Conservation (phyloP, 2,113 vertebrate genomes). For the human region DNA sequence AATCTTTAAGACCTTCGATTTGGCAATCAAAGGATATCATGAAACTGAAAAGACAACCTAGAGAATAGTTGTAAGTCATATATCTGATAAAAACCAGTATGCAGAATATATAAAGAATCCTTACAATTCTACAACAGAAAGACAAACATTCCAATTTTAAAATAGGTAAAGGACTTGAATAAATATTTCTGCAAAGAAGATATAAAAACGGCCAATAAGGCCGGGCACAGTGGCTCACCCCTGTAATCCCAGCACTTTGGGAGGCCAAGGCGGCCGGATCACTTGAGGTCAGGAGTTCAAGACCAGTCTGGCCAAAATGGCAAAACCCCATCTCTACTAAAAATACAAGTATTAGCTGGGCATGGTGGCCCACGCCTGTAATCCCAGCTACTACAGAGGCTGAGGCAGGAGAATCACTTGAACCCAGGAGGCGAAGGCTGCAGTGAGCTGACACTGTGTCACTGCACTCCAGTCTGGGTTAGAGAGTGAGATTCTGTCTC, state of each 20-base stretch:
- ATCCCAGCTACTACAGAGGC: background rate
- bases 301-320: background rate
- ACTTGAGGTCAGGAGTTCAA: background rate
- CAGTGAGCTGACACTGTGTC: background rate
- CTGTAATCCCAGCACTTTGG: too few species aligned
- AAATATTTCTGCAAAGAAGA: background rate
- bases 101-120: background rate
- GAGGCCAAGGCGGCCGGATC: background rate
- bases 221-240: too few species aligned
- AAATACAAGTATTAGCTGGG: background rate
- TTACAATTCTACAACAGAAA: background rate
- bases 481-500: background rate
- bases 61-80: background rate
- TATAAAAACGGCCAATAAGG: background rate
- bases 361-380: background rate
- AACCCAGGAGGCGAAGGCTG: background rate
- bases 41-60: background rate
- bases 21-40: background rate
- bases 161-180: background rate
- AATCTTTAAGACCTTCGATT: background rate
- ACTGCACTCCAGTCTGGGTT: background rate
- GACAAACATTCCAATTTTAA: background rate
- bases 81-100: background rate
- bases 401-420: background rate
- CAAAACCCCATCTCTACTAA: background rate